Percentiles rank a stretch among this genome's conserved stretches.
These are phyloP conservation scores for Maccullochella peelii DNA, from an alignment of 2,113 vertebrate species.

Conservation along the genomic window DNA sequence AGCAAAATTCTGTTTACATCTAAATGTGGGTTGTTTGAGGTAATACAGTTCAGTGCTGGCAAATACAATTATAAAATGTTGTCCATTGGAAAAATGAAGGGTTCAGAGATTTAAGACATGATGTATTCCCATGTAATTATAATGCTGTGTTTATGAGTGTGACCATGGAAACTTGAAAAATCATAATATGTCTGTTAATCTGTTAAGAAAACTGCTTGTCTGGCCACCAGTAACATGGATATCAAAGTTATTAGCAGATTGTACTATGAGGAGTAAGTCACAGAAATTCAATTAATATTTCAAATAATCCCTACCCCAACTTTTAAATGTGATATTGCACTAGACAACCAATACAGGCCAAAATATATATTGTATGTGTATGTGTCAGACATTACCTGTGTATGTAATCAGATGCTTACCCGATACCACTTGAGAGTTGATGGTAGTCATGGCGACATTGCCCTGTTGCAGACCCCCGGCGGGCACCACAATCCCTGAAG, in stretches of 20 bases:
- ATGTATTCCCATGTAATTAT: background rate
- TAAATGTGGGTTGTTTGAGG: no score
- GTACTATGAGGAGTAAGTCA: background rate
- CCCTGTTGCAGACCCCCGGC: constrained; percentile 90
- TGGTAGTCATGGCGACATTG: constrained; percentile 91
- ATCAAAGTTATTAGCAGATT: background rate
- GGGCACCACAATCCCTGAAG: constrained; percentile 93
- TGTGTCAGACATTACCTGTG: background rate
- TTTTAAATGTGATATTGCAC: background rate
- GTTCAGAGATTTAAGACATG: background rate
- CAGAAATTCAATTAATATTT: background rate
- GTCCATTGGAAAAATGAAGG: background rate
- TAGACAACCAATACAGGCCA: background rate
- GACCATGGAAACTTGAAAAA: background rate
- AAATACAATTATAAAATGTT: background rate
- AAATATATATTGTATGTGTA: background rate
- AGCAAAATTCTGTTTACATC: no score
- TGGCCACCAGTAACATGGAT: background rate
- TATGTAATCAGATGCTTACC: constrained; percentile 81
- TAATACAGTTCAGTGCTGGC: background rate
- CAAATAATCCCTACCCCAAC: background rate
- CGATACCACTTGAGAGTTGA: constrained; percentile 93
- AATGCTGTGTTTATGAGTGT: background rate
- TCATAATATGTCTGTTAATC: background rate
- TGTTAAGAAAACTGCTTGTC: background rate